Conservation (phyloP, 2,113 vertebrate species). For the Beaufortia kweichowensis region DNA sequence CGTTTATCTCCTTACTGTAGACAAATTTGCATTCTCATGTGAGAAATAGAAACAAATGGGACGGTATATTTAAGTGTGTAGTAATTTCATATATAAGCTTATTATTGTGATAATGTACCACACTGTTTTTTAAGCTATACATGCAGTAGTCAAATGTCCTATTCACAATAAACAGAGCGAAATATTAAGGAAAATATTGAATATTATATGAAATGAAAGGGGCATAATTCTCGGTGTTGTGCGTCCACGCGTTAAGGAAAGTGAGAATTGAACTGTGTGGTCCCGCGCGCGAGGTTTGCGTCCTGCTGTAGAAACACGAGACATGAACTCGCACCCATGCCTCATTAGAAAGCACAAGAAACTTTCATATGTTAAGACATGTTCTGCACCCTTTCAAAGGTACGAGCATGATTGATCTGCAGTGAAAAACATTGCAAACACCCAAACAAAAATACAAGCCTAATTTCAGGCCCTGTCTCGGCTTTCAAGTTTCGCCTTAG, state of each 20-base stretch:
- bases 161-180: not conserved
- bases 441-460: conserved; percentile 30
- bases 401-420: conserved; percentile 23
- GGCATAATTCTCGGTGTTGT: not conserved
- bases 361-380: conserved; percentile 44
- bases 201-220: not conserved
- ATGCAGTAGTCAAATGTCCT: not conserved
- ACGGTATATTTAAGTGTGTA: too few species aligned
- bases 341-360: conserved; percentile 57
- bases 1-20: too few species aligned
- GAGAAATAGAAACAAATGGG: too few species aligned
- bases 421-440: not conserved
- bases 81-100: too few species aligned
- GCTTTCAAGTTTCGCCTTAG: not conserved
- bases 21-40: too few species aligned
- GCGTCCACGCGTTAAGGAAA: not conserved
- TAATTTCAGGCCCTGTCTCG: not conserved
- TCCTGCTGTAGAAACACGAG: conserved; percentile 59
- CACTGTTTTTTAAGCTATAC: too few species aligned
- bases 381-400: conserved; percentile 40
- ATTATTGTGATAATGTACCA: too few species aligned
- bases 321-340: conserved; percentile 35
- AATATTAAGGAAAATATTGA: not conserved
- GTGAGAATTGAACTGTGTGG: conserved; percentile 56
- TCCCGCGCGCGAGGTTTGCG: conserved; percentile 30